These are phyloP conservation scores for Elachura formosa DNA, from an alignment of 2,113 vertebrate genomes.

Conservation along the genomic window DNA sequence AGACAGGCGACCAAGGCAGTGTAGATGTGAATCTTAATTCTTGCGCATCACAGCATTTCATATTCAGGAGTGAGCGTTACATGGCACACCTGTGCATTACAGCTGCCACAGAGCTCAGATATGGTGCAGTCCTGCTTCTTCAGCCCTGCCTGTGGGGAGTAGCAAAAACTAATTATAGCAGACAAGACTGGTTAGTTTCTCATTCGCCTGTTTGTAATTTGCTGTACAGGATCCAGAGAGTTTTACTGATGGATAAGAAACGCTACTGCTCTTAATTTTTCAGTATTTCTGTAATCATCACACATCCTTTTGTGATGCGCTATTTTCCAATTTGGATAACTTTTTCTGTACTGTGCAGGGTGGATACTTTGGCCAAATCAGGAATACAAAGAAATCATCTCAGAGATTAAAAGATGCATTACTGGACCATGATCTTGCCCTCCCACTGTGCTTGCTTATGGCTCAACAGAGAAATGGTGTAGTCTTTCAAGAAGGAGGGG, in stretches of 20 bases:
- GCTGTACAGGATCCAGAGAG: neutral
- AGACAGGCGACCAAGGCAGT: neutral
- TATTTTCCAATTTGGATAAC: neutral
- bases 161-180: neutral
- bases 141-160: neutral
- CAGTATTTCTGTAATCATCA: neutral
- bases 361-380: slow-evolving; percentile 97
- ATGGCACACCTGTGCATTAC: neutral
- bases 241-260: neutral
- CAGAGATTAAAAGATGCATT: slow-evolving; percentile 94
- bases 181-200: neutral
- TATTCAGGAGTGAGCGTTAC: neutral
- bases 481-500: slow-evolving; percentile 95
- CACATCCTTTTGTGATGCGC: neutral
- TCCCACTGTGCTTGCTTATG: slow-evolving; percentile 95
- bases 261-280: neutral
- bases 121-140: neutral
- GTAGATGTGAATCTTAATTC: neutral
- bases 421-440: slow-evolving; percentile 91
- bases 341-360: slow-evolving; percentile 75
- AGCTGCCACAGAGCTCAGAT: neutral
- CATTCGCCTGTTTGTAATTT: rapidly evolving
- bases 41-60: neutral
- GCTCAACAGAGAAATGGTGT: slow-evolving; percentile 94
- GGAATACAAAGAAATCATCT: slow-evolving; percentile 98